Evolutionary conservation across 2,888 invertebrate species (phyloP).

Genomic region (Meiosimyza decipiens): DNA sequence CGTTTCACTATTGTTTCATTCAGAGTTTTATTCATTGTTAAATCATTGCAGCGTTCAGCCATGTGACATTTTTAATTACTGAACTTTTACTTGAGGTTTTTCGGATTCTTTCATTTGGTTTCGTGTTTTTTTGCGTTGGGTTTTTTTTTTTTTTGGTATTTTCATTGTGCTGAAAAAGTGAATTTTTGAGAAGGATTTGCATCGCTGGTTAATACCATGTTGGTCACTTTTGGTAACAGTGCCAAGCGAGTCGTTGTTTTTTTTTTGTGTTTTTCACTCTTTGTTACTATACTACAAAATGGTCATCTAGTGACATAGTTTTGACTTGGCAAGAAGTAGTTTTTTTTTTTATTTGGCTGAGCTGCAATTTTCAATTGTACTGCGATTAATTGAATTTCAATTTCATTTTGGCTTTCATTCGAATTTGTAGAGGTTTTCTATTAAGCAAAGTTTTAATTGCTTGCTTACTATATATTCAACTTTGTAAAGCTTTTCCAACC

Average conservation of each 20-base stretch:
- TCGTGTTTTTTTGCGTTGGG: conserved; percentile 2
- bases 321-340: too few species aligned
- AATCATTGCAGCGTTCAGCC: conserved; percentile 21
- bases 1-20: conserved; percentile 30
- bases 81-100: conserved; percentile 50
- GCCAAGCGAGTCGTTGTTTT: conserved; percentile 22
- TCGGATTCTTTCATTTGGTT: conserved; percentile 3
- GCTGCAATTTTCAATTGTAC: neutral
- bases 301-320: too few species aligned
- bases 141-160: neutral
- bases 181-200: too few species aligned
- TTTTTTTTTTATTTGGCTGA: conserved; percentile 22
- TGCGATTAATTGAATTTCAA: too few species aligned
- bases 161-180: conserved; percentile 16
- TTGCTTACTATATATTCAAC: too few species aligned
- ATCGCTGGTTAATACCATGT: conserved; percentile 6
- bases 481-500: too few species aligned
- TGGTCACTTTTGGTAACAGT: conserved; percentile 9
- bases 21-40: conserved; percentile 36
- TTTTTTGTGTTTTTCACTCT: neutral
- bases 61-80: conserved; percentile 50
- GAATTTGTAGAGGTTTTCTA: too few species aligned
- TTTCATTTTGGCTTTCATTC: too few species aligned
- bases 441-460: too few species aligned
- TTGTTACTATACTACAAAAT: too few species aligned